Base-by-base conservation (phyloP, 2,888 invertebrate genomes). In the Chrysolina oricalcia region DNA sequence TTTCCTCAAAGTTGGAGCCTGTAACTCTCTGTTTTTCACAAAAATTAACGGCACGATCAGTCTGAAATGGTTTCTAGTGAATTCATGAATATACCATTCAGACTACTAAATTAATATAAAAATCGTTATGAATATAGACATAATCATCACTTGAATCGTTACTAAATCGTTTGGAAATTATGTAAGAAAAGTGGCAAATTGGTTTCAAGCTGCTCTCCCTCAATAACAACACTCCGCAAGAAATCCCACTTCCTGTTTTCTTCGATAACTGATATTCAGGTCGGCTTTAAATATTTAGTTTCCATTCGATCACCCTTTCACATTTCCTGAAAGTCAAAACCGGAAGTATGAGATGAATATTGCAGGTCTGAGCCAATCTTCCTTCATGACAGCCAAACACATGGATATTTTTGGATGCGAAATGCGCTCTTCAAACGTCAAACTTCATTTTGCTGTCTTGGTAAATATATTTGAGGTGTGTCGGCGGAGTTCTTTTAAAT, bases 291-390 rank as follows among this genome's bases (percentile, higher is more conserved):
- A 65, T 73, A 70, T 6, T 35, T 35, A 0, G 8, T 3, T 35
- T 35, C 69, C 69, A 73, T 74, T 21, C 48, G 65, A 74, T 74
- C 59, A 74, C 56, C 40, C 66, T 53, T 65, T 70, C 70, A 35
- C n/a, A 70, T 74, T 70, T 66, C 40, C 23, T 15, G n/a, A 40
- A 59, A 70, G 46, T 64, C 41, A 41, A 64, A 69, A 41, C 15
- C 50, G 63, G 53, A 27, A 64, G 8, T 35, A 64, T 2, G 56
- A 56, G 50, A 40, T 62, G 70, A 74, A 74, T 73, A 73, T 69
- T 72, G 46, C 67, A 72, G 13, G 67, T 67, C 48, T 68, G 43
- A 72, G 72, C 59, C 59, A 69, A 56, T 73, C 50, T 73, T 59
- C 64, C 35, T 3, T 35, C 8, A 35, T 15, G 46, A n/a, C 53